Percentiles rank a stretch among this genome's conserved stretches.
phyloP scores from a whole-genome alignment of 2,113 vertebrate genomes.

The Pristiophorus japonicus region DNA sequence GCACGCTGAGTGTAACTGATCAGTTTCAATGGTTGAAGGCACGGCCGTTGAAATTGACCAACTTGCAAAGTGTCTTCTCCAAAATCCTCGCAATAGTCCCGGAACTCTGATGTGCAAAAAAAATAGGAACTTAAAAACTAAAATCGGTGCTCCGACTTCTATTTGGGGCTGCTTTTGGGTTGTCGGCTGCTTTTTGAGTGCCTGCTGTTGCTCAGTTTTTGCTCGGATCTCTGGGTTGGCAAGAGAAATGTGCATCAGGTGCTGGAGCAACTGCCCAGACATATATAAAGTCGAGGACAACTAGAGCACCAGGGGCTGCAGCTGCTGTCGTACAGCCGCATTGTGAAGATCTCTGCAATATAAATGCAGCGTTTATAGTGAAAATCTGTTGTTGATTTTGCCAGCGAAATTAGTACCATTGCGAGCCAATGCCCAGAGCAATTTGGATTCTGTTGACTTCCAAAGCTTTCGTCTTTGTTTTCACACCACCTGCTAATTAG shows the following conservation, averaged over 20 bases:
- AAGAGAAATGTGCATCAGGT: neutral
- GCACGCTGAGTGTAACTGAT: neutral
- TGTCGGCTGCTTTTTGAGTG: neutral
- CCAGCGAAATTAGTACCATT: neutral
- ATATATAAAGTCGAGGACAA: neutral
- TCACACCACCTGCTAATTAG: conserved; percentile 28
- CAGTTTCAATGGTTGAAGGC: neutral
- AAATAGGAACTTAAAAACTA: neutral
- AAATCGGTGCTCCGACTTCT: neutral
- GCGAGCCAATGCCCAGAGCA: conserved; percentile 3
- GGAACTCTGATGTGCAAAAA: neutral
- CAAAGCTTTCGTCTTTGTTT: conserved; percentile 29
- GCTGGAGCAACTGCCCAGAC: neutral
- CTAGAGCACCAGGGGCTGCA: neutral
- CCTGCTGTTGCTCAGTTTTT: neutral
- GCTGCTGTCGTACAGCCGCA: neutral
- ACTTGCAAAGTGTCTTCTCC: neutral
- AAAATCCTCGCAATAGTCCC: neutral
- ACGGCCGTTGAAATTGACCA: neutral
- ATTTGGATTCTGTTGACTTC: conserved; percentile 33
- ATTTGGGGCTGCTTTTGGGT: neutral
- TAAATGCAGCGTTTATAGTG: neutral
- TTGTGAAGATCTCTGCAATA: neutral
- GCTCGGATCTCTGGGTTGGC: neutral
- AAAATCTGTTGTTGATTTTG: conserved; percentile 28